Percentiles rank a stretch among this genome's conserved stretches.
These are phyloP conservation scores for Enteromius radiatus DNA, from an alignment of 2,797 vertebrate species.

Conservation along the genomic window DNA sequence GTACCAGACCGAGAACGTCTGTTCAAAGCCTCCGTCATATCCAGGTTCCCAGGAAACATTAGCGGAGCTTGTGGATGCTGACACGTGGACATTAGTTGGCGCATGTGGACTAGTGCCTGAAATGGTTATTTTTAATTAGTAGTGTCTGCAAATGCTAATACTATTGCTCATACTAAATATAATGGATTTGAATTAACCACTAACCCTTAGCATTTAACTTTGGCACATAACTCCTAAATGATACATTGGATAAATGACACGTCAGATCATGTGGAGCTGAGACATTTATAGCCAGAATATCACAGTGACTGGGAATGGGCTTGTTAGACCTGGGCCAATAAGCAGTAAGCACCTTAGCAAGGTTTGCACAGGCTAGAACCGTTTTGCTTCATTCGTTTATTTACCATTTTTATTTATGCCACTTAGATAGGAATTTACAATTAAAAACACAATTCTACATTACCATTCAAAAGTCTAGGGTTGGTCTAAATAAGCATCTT, in stretches of 20 bases:
- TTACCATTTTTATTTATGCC: not conserved
- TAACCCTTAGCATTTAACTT: not conserved
- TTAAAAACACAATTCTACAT: not conserved
- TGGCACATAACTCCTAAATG: not conserved
- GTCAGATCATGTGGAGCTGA: constrained; percentile 1
- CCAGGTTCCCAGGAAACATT: constrained; percentile 98
- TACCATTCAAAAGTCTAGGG: not conserved
- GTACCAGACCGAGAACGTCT: constrained; percentile 99
- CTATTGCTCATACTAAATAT: not conserved
- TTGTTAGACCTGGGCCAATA: not conserved
- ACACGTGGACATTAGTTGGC: constrained; percentile 90
- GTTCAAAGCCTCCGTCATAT: constrained; percentile 98
- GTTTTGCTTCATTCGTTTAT: not conserved
- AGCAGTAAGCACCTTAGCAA: not conserved
- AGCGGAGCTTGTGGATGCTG: constrained; percentile 91
- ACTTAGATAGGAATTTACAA: not conserved
- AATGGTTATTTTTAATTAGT: constrained; percentile 39
- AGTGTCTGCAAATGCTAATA: not conserved
- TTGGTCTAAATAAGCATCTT: not conserved
- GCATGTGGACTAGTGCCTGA: constrained; percentile 98
- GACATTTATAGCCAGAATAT: not conserved
- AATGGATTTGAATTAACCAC: not conserved
- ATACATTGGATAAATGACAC: not conserved
- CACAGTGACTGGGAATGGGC: not conserved
- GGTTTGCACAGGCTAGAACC: not conserved